Evolutionary conservation across 2,888 invertebrate genomes (phyloP), one percentile per base, ranked within the genome.

Genomic region (Pinctada fucata): DNA sequence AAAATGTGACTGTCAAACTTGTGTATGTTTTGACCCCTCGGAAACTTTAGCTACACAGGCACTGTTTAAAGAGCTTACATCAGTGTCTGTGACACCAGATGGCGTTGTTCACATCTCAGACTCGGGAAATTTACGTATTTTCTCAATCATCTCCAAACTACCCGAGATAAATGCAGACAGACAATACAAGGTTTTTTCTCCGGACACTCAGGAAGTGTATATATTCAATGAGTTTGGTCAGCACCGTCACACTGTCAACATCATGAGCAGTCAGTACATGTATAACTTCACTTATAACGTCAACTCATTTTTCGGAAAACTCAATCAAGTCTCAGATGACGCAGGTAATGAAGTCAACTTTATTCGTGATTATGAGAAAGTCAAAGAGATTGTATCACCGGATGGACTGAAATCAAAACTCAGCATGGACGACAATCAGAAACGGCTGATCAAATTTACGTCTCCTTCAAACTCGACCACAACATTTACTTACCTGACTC

Each of bases 221-320:
- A 86, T 91, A 8, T 93, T 93, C 87, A 93, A 93, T 84, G 86
- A 92, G 50, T 97, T 97, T 91, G 99, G 99, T 0, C 99, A 99
- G 92, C 99, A 99, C 93, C 96, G 97, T 49, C 96, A 96, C 49
- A 99, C 99, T 2, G 97, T 96, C 92, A 98, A 98, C 93, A 94
- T 99, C 80, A 96, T 98, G 70, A 98, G 98, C n/a, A 97, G 97
- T 71, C 97, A 97, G 93, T 96, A 96, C 3, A 95, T 97, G 91
- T 99, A 98, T 93, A 97, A 97, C 71, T 99, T 99, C 94, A 94
- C 98, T 48, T 99, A 99, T 94, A 98, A 97, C 86, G 97, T 98
- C 0, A 98, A 98, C 91, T 98, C 98, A 0, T 97, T 97, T 91
- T 98, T 97, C 71, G 99, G 99, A 91, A 97, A 97, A 90, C 93